Percentiles rank a stretch among this genome's conserved stretches.
Conservation (phyloP, 2,113 vertebrate genomes). For the Eudorcas thomsonii region DNA sequence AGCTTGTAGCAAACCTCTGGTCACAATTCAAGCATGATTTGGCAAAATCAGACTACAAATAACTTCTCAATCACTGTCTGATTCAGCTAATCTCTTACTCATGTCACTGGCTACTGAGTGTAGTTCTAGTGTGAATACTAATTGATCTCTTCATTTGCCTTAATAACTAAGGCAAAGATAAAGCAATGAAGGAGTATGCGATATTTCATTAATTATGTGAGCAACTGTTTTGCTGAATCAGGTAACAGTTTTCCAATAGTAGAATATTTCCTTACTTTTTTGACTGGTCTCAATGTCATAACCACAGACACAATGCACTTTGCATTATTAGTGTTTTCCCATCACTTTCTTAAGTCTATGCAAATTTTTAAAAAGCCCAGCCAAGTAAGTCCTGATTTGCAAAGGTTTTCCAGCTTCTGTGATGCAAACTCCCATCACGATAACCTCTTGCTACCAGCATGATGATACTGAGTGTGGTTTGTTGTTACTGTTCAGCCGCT, state of each 20-base stretch:
- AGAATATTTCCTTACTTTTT: not conserved
- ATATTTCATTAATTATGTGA: not conserved
- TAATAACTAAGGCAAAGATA: not conserved
- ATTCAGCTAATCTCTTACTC: too few relatives aligned
- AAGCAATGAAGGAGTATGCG: not conserved
- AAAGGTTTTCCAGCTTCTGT: not conserved
- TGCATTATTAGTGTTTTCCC: not conserved
- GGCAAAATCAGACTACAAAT: not conserved
- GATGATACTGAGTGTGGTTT: rapidly evolving
- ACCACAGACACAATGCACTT: not conserved
- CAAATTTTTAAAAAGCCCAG: not conserved
- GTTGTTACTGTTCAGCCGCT: not conserved
- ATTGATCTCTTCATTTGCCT: not conserved
- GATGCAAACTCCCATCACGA: not conserved
- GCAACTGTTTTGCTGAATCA: not conserved
- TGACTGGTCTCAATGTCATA: not conserved
- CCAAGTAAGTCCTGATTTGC: too few relatives aligned
- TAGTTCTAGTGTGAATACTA: rapidly evolving
- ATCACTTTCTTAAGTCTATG: not conserved
- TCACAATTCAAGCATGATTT: too few relatives aligned
- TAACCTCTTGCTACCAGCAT: not conserved
- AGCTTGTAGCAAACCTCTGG: not conserved
- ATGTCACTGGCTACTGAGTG: rapidly evolving
- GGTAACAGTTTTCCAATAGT: not conserved
- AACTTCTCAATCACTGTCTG: not conserved